phyloP scores from a whole-genome alignment of 2,888 invertebrate species.

The Caenorhabditis sp. region DNA sequence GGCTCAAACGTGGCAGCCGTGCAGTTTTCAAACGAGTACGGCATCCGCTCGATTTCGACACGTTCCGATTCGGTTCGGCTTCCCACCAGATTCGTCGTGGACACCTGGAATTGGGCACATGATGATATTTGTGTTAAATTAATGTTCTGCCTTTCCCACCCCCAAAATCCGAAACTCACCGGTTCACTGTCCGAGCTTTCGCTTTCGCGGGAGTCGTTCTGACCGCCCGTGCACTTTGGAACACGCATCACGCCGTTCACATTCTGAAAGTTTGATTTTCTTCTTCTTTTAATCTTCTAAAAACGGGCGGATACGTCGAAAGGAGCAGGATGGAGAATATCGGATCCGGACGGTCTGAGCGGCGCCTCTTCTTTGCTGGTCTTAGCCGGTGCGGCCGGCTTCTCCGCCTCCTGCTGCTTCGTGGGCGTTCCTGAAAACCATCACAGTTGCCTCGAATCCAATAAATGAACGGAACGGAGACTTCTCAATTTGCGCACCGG shows the following conservation, averaged over 20 bases:
- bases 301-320: slow-evolving; percentile 23
- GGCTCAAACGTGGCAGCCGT: slow-evolving; percentile 7
- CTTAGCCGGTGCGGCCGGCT: background rate
- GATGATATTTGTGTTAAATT: background rate
- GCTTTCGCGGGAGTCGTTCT: too few species aligned
- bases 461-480: too few species aligned
- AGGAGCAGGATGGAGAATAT: slow-evolving; percentile 36
- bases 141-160: too few species aligned
- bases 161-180: too few species aligned
- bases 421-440: background rate
- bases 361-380: background rate
- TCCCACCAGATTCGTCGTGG: slow-evolving; percentile 12
- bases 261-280: background rate
- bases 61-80: slow-evolving; percentile 27
- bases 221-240: too few species aligned
- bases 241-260: too few species aligned
- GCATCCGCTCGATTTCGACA: slow-evolving; percentile 25
- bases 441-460: too few species aligned
- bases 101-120: slow-evolving; percentile 8
- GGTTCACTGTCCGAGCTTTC: too few species aligned
- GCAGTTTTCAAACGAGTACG: slow-evolving; percentile 5
- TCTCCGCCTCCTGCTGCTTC: background rate
- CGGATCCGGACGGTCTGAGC: slow-evolving; percentile 17
- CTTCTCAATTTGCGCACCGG: slow-evolving; percentile 26
- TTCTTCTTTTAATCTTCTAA: background rate